Percentiles rank a stretch among this genome's conserved stretches.
Conservation (phyloP, 2,113 vertebrate genomes). For the Ranitomeya imitator region DNA sequence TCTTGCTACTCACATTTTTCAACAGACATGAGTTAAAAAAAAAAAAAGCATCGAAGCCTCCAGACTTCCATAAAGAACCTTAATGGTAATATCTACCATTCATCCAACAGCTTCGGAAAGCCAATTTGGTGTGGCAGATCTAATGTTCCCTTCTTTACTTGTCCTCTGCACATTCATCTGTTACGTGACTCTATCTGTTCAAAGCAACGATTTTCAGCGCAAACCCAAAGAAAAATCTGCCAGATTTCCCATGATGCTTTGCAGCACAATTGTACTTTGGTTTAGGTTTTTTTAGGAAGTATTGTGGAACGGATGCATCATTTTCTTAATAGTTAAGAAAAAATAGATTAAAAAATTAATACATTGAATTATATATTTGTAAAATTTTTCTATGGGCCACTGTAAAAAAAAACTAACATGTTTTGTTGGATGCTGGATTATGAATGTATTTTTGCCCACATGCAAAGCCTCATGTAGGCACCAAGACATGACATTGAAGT, state of each 20-base stretch:
- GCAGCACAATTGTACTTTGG: neutral
- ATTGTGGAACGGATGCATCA: neutral
- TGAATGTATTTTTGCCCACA: too few species aligned
- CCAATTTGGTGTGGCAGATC: conserved; percentile 49
- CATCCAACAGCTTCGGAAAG: conserved; percentile 60
- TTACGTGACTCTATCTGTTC: conserved; percentile 33
- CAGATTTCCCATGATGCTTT: conserved; percentile 12
- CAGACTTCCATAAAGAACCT: conserved; percentile 59
- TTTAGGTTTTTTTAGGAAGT: neutral
- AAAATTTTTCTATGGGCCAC: too few species aligned
- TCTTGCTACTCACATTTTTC: conserved; percentile 51
- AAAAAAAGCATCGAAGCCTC: conserved; percentile 49
- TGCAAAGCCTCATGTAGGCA: too few species aligned
- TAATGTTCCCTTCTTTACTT: conserved; percentile 49
- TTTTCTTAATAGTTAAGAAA: neutral
- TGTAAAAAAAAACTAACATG: too few species aligned
- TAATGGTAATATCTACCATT: conserved; percentile 58
- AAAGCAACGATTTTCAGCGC: neutral
- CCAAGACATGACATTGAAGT: too few species aligned
- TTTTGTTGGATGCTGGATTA: too few species aligned
- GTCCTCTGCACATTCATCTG: conserved; percentile 38
- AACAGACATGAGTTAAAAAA: conserved; percentile 28
- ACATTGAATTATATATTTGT: too few species aligned
- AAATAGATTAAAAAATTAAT: neutral
- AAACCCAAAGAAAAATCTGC: neutral